Base-by-base conservation (phyloP, 2,113 vertebrate species). In the Rhagologus leucostigma region DNA sequence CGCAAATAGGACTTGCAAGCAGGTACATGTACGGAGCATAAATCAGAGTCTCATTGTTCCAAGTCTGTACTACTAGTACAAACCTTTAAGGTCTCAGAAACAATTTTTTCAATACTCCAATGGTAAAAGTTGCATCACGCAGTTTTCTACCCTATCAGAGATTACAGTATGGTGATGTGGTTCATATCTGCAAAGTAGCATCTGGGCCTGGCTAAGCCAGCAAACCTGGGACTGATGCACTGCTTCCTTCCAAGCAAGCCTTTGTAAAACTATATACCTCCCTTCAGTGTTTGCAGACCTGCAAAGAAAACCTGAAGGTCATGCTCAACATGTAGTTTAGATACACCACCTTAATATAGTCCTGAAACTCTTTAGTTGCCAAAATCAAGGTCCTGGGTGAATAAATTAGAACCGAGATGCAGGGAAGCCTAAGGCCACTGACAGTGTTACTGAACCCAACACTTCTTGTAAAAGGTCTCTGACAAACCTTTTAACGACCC, bases 381-480 rank as follows among this genome's bases (percentile, higher is more conserved):
- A 59, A 65, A 69, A 24, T 37, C 18, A 39, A 37, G 33, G 33
- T 7, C 13, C 13, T 20, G 17, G 7, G 10, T 62, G 15, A 88
- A 32, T 39, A 37, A 59, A 46, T 11, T 4, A n/a, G 8, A 81
- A 29, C 37, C 7, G 9, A 47, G 27, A 63, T 16, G 4, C 26
- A n/a, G 10, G 1, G 5, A 89, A 62, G 26, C 9, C 22, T 17
- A 22, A 82, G 13, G 26, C 8, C 23, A 32, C 30, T 14, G 2
- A 20, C 1, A 4, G 2, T 3, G 4, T 35, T 46, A 21, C 11
- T 39, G 27, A 16, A 47, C 5, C 6, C 21, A 85, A 8, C 4
- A 6, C 1, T 10, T 20, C n/a, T 4, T 46, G 30, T 11, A 53
- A 62, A 62, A 65, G 47, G 7, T 16, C 37, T 52, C 15, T 39